Evolutionary conservation across 2,888 invertebrate genomes (phyloP), one percentile per base, ranked within the genome.

Genomic region (Melikaiella ostensackeni): DNA sequence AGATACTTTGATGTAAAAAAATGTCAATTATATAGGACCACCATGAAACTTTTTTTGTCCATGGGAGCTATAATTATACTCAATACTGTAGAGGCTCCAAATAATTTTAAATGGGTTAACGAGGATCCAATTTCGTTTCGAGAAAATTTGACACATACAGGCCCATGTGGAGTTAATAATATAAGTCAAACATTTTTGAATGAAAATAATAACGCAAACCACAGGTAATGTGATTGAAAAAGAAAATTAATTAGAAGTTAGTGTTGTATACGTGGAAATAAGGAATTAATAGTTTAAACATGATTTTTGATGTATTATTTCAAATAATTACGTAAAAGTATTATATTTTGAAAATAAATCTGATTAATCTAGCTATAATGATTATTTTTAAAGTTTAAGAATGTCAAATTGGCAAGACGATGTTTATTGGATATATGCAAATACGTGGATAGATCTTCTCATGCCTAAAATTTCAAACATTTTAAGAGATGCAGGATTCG

Each of bases 391-490:
- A 61, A 30, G 46, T 35, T 38, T 16, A 50, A 75, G 30, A 13
- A 24, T 21, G 21, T 33, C n/a, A 50, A 62, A 75, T 50, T 75
- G 63, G 46, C 6, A 63, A 21, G 62, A 75, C n/a, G 59, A 77
- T 62, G 75, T 77, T 16, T 59, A 75, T 77, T 66, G 75, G 19
- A 57, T 73, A 27, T 30, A 50, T 70, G 46, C 30, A 11, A 70
- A 70, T 33, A 70, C 27, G 19, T 70, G 50, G 27, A 70, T 30
- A 21, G 70, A 70, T 70, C 33, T 46, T 19, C 42, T 66, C n/a
- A 27, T 66, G 66, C 42, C 66, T 13, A 27, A 19, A 66, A 19
- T 66, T 46, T 46, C 46, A 8, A 38, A 19, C 13, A n/a, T 27
- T 46, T 66, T 66, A 9, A 66, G 46, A 27, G n/a, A 66, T 19